Evolutionary conservation across 2,888 invertebrate species (phyloP).

Genomic region (Thysanoteuthis rhombus): DNA sequence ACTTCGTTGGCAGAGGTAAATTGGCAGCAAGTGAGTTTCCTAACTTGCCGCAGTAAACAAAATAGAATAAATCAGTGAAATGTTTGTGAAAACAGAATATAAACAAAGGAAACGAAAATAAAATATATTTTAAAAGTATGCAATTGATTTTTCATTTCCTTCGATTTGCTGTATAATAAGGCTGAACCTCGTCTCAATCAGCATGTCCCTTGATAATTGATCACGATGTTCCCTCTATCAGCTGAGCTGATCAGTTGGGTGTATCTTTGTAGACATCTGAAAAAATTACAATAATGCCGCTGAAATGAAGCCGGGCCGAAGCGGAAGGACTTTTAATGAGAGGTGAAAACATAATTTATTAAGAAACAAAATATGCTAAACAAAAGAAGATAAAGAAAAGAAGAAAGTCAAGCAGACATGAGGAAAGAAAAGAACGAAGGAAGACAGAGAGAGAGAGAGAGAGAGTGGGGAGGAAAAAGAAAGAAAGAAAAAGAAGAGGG

Average conservation of each 20-base stretch:
- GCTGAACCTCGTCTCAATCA: neutral
- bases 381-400: neutral
- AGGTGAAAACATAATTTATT: neutral
- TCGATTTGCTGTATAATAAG: neutral
- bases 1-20: too few species aligned
- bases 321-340: neutral
- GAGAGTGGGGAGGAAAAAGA: neutral
- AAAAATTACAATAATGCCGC: neutral
- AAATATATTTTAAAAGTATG: neutral
- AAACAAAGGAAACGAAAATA: neutral
- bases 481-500: neutral
- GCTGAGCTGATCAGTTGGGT: neutral
- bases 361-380: neutral
- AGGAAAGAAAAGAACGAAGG: neutral
- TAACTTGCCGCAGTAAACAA: neutral
- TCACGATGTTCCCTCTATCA: neutral
- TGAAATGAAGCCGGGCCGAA: neutral
- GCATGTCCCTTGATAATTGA: slow-evolving; percentile 12
- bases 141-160: slow-evolving; percentile 12
- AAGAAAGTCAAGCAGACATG: neutral
- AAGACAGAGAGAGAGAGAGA: neutral
- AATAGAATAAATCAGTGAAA: neutral
- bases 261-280: slow-evolving; percentile 12
- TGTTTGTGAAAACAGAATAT: neutral
- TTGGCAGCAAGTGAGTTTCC: neutral